Conservation (phyloP, 2,113 vertebrate species). For the Podarcis raffonei region DNA sequence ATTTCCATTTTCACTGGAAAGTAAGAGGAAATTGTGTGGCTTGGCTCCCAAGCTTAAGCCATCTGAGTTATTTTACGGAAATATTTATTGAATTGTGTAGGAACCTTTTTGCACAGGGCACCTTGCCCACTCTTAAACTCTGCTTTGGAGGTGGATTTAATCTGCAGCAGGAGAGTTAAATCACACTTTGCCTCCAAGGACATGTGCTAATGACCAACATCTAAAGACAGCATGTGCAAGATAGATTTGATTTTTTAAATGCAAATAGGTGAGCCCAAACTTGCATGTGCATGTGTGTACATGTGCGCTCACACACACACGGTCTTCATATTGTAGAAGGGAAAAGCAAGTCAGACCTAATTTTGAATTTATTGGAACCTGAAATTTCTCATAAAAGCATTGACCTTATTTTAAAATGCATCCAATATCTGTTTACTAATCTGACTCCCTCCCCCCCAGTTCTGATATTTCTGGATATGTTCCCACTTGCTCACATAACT, state of each 20-base stretch:
- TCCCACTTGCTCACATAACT: conserved; percentile 59
- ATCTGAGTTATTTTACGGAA: not conserved
- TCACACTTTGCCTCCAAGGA: not conserved
- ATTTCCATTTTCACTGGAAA: not conserved
- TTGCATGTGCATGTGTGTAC: not conserved
- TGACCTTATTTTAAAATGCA: conserved; percentile 15
- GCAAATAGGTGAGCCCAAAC: no score
- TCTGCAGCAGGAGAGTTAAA: not conserved
- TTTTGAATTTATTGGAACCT: not conserved
- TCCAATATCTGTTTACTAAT: conserved; percentile 1
- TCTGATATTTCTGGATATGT: conserved; percentile 56
- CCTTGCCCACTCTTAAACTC: not conserved
- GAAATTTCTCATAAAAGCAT: not conserved
- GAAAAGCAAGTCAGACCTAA: not conserved
- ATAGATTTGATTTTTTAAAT: not conserved
- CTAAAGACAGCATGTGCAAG: not conserved
- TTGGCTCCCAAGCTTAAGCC: not conserved
- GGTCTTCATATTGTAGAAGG: not conserved
- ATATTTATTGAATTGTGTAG: not conserved
- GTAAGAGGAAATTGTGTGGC: not conserved
- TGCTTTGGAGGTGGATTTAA: not conserved
- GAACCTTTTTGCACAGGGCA: not conserved
- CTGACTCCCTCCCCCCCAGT: conserved; percentile 33
- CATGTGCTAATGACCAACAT: not conserved
- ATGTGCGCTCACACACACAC: not conserved